phyloP scores from a whole-genome alignment of 1,140 invertebrate genomes.

The Venturia canescens region DNA sequence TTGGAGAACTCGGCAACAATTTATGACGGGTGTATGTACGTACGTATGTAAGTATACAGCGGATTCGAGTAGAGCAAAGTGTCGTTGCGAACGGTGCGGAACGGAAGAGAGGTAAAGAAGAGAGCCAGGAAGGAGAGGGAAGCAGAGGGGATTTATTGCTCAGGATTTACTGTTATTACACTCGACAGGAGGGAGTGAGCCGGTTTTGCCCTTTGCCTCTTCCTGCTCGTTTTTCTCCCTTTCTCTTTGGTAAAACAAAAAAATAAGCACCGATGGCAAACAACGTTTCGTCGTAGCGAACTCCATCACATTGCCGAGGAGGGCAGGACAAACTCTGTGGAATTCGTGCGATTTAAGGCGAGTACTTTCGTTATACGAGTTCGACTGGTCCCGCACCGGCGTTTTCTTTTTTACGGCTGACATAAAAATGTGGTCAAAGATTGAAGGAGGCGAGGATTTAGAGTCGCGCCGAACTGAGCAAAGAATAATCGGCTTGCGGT shows the following conservation, averaged over 20 bases:
- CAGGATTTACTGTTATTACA: slow-evolving; percentile 76
- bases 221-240: slow-evolving; percentile 47
- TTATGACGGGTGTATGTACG: slow-evolving; percentile 35
- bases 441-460: no score
- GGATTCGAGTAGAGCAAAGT: slow-evolving; percentile 26
- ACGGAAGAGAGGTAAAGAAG: slow-evolving; percentile 29
- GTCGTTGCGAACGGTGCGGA: slow-evolving; percentile 34
- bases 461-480: no score
- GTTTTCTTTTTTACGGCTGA: no score
- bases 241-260: slow-evolving; percentile 16
- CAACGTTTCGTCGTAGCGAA: slow-evolving; percentile 11
- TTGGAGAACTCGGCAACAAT: neutral
- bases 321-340: neutral
- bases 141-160: slow-evolving; percentile 71
- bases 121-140: slow-evolving; percentile 14
- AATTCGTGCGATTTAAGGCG: no score
- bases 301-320: neutral
- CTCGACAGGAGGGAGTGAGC: slow-evolving; percentile 55
- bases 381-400: no score
- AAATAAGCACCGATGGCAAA: slow-evolving; percentile 17
- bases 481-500: no score
- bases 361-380: no score
- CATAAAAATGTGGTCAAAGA: no score
- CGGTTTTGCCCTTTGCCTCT: slow-evolving; percentile 55
- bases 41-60: slow-evolving; percentile 4